Evolutionary conservation across 2,113 vertebrate species (phyloP).

Genomic region (Ivindomyrus marchei): DNA sequence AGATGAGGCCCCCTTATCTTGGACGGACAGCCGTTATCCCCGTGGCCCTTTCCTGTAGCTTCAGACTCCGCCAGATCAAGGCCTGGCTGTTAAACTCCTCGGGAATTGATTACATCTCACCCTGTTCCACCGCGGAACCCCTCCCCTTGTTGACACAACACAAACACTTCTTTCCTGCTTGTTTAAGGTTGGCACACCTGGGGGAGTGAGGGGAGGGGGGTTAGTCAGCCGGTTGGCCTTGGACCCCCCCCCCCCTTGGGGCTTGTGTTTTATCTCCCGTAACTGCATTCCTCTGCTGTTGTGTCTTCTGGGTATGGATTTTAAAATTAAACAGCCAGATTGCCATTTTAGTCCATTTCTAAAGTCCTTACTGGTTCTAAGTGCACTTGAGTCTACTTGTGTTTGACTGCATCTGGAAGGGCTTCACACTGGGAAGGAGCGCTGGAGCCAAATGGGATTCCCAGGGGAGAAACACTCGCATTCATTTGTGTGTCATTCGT

Average conservation of each 20-base stretch:
- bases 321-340: not conserved
- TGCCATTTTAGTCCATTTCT: not conserved
- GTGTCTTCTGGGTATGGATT: not conserved
- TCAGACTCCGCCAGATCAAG: not conserved
- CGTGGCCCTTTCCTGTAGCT: not conserved
- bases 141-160: not conserved
- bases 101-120: not conserved
- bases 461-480: not conserved
- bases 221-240: not conserved
- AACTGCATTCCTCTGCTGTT: slow-evolving; percentile 1
- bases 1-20: not conserved
- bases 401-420: not conserved
- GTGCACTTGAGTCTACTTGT: not conserved
- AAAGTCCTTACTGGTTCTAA: not conserved
- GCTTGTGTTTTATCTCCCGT: not conserved
- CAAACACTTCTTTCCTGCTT: slow-evolving; percentile 1
- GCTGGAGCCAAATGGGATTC: not conserved
- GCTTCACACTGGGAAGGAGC: not conserved
- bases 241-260: not conserved
- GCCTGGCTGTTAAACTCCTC: not conserved
- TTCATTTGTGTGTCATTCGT: not conserved
- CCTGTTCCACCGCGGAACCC: not conserved
- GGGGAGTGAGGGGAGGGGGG: not conserved
- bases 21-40: not conserved
- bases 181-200: slow-evolving; percentile 3